These are phyloP conservation scores for Anguilla megastoma DNA, from an alignment of 2,797 vertebrate genomes.

Conservation along the genomic window DNA sequence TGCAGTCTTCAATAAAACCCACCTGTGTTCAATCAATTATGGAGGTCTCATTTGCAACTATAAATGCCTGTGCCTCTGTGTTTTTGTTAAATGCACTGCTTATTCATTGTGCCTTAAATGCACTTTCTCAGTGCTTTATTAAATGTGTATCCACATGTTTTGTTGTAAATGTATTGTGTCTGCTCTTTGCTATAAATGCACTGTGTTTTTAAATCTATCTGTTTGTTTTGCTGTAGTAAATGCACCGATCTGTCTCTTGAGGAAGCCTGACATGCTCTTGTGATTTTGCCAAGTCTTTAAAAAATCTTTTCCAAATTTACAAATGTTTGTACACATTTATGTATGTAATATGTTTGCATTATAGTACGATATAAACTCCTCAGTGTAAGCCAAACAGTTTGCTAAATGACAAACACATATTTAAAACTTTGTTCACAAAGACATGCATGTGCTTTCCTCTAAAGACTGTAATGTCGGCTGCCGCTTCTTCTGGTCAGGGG, in stretches of 20 bases:
- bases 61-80: not conserved
- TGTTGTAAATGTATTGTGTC: not conserved
- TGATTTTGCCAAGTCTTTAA: not conserved
- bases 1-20: constrained; percentile 66
- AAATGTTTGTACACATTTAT: not conserved
- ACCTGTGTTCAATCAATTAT: constrained; percentile 75
- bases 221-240: not conserved
- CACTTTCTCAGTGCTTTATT: constrained; percentile 56
- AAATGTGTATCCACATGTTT: constrained; percentile 43
- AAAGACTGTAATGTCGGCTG: not conserved
- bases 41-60: constrained; percentile 60
- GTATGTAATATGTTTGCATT: not conserved
- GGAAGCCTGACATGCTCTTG: not conserved
- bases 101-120: constrained; percentile 56
- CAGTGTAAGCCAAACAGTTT: not conserved
- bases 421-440: not conserved
- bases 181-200: not conserved
- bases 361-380: not conserved
- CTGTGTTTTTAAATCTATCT: not conserved
- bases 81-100: not conserved
- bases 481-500: not conserved
- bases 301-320: too few species aligned
- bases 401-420: not conserved
- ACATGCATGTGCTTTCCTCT: not conserved
- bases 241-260: not conserved